Base-by-base conservation (phyloP, 2,113 vertebrate genomes). In the Hypanus sabinus region DNA sequence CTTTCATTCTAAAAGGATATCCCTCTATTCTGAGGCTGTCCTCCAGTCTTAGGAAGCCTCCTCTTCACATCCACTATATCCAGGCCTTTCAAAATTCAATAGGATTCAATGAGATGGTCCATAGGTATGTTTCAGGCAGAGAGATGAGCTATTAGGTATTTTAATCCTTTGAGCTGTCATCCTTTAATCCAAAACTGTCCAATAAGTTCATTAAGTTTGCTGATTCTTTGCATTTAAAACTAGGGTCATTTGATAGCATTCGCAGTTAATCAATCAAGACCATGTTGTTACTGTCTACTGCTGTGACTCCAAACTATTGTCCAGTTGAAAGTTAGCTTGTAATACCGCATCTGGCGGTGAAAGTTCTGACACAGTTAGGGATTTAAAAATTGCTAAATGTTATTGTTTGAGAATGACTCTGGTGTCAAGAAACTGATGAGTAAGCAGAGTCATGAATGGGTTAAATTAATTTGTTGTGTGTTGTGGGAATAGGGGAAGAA, bases 321-420 rank as follows among this genome's bases (percentile, higher is more conserved):
- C 38, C 90, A 38, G 8, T 46, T 27, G 38, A 20, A 93, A 36
- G 9, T 36, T 38, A 55, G 36, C 1, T 10, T 73, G 9, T 75
- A 38, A 93, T 73, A 55, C 38, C 22, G 55, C 88, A 91, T 68
- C 5, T 38, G 38, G 91, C 11, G 46, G 11, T 11, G 38, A 70
- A 93, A 55, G 20, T 65, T 73, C 5, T 93, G 33, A 65, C 91
- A 73, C 33, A 38, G 33, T 30, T 73, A 38, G 70, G 91, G n/a
- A 55, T 93, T 93, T 71, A 46, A 93, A 75, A 73, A 27, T 73
- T 93, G 68, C 70, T 93, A 75, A 73, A 46, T 93, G 38, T 73
- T 36, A 73, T 73, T 33, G 36, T 75, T 46, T 46, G 38, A 93
- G 73, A 38, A 55, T 73, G 27, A 27, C 24, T 27, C 36, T 22